These are phyloP conservation scores for Lateolabrax maculatus DNA, from an alignment of 2,797 vertebrate species.

Conservation along the genomic window DNA sequence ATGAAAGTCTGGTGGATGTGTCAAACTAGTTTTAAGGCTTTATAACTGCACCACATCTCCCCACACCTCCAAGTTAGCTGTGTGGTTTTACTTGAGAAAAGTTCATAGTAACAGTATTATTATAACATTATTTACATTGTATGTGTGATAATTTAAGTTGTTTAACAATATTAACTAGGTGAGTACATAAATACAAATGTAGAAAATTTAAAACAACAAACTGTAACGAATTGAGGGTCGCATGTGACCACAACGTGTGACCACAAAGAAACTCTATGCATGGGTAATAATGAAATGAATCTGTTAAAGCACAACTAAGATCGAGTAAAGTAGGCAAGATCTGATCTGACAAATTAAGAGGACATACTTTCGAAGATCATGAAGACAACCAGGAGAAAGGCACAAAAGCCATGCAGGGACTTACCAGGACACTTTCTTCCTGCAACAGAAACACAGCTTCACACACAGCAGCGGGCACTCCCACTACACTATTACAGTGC, in stretches of 20 bases:
- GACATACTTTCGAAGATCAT: not conserved
- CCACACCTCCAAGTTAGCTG: not conserved
- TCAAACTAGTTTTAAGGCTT: conserved; percentile 2
- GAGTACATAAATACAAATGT: not conserved
- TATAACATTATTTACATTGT: not conserved
- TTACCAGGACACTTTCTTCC: conserved; percentile 58
- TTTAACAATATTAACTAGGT: not conserved
- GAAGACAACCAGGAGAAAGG: conserved; percentile 6
- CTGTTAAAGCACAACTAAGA: not conserved
- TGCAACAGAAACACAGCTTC: conserved; percentile 41
- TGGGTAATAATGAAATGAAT: not conserved
- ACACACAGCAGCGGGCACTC: conserved; percentile 15
- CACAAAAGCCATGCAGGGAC: conserved; percentile 22
- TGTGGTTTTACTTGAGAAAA: not conserved
- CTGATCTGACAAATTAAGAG: not conserved
- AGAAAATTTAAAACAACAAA: not conserved
- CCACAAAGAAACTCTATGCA: not conserved
- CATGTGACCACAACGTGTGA: too few species aligned
- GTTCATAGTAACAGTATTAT: not conserved
- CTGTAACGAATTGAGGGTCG: not conserved
- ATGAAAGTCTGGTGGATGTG: not conserved
- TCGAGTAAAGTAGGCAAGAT: not conserved
- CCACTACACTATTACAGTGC: conserved; percentile 4
- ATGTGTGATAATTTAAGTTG: not conserved
- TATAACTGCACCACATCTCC: not conserved